Evolutionary conservation across 2,113 vertebrate genomes (phyloP).

Genomic region (Vimba vimba): DNA sequence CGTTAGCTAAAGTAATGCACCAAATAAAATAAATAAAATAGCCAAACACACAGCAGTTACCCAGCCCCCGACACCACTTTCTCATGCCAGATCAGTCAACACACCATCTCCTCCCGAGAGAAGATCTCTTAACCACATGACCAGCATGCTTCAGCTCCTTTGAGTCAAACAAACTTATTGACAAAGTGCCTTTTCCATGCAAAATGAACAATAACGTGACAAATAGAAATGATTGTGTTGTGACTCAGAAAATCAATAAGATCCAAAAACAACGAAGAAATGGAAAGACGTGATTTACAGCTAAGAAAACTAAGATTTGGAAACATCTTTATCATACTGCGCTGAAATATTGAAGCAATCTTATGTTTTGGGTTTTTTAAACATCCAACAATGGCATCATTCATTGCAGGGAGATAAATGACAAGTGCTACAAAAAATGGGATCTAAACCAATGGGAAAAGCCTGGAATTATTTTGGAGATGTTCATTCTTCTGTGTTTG

Average conservation of each 20-base stretch:
- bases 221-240: neutral
- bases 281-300: neutral
- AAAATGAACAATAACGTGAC: conserved; percentile 2
- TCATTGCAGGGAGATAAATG: neutral
- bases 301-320: neutral
- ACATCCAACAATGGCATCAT: neutral
- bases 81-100: conserved; percentile 6
- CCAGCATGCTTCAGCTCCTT: conserved; percentile 13
- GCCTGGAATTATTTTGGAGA: neutral
- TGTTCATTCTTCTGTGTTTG: neutral
- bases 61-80: neutral
- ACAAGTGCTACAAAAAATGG: neutral
- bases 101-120: neutral
- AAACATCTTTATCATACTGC: neutral
- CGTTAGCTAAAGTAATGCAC: neutral
- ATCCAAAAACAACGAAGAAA: neutral
- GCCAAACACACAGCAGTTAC: neutral
- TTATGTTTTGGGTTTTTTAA: too few relatives aligned
- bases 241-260: neutral
- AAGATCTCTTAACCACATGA: conserved; percentile 5
- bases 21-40: neutral
- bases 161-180: neutral
- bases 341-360: too few relatives aligned
- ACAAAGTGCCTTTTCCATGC: neutral
- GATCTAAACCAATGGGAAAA: neutral